Conservation (phyloP, 1,140 invertebrate genomes). For the Zaprionus africanus region DNA sequence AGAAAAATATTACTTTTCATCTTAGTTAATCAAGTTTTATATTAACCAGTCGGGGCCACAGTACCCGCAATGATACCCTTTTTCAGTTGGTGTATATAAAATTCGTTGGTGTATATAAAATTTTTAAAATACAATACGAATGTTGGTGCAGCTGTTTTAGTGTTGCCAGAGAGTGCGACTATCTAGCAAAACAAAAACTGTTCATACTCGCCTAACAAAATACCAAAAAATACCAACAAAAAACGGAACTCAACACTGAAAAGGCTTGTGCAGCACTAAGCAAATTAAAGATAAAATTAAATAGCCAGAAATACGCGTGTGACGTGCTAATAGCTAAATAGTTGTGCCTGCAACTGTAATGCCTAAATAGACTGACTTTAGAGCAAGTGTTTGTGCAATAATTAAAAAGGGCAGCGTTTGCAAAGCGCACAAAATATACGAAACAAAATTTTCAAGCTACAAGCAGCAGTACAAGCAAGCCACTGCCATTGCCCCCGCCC, state of each 20-base stretch:
- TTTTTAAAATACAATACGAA: neutral
- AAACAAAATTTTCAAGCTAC: constrained; percentile 44
- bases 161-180: neutral
- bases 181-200: neutral
- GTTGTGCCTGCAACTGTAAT: constrained; percentile 45
- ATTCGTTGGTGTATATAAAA: neutral
- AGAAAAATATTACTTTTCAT: too few species aligned
- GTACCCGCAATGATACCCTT: too few species aligned
- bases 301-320: constrained; percentile 52
- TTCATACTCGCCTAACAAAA: constrained; percentile 6
- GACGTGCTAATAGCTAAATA: constrained; percentile 52
- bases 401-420: constrained; percentile 18
- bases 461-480: constrained; percentile 30
- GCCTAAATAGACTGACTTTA: constrained; percentile 60
- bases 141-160: neutral
- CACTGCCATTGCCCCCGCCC: constrained; percentile 27
- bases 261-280: constrained; percentile 32
- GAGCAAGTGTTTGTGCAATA: constrained; percentile 73
- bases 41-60: too few species aligned
- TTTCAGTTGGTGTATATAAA: neutral
- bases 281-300: constrained; percentile 57
- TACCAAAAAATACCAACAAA: constrained; percentile 21
- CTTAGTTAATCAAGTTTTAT: too few species aligned
- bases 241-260: constrained; percentile 29
- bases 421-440: constrained; percentile 33